Percentiles rank a stretch among this genome's conserved stretches.
These are phyloP conservation scores for Vipera ursinii DNA, from an alignment of 2,797 vertebrate genomes.

Conservation along the genomic window DNA sequence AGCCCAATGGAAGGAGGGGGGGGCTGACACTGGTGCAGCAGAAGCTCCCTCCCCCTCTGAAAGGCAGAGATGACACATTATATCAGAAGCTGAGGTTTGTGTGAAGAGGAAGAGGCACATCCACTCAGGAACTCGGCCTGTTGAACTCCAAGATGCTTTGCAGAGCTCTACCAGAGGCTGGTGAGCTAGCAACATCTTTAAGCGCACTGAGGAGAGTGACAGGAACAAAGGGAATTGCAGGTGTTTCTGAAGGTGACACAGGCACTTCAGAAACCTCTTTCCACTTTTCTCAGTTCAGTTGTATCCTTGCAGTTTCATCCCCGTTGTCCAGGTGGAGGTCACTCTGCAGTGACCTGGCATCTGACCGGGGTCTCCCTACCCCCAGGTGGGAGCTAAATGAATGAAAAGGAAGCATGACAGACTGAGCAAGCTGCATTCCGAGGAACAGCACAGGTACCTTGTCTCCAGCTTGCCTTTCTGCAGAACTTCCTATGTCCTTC, in stretches of 20 bases:
- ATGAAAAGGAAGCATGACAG: background rate
- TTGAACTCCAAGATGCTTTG: background rate
- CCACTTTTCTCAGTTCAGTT: background rate
- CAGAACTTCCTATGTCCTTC: background rate
- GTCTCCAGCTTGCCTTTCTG: no score
- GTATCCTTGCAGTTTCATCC: conserved; percentile 14
- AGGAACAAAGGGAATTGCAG: background rate
- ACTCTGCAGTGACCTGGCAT: background rate
- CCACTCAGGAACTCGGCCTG: background rate
- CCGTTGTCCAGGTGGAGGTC: conserved; percentile 36
- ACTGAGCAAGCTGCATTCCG: background rate
- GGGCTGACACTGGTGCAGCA: background rate
- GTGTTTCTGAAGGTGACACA: conserved; percentile 34
- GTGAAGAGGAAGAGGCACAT: no score
- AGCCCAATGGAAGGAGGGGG: background rate
- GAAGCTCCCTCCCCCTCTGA: background rate
- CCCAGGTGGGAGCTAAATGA: background rate
- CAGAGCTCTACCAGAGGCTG: background rate
- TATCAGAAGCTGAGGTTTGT: background rate
- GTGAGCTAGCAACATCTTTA: background rate
- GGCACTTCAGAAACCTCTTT: background rate
- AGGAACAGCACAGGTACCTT: background rate
- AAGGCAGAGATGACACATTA: background rate
- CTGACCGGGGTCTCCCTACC: no score
- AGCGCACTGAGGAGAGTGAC: rapidly evolving